Percentiles rank a stretch among this genome's conserved stretches.
Evolutionary conservation across 2,888 invertebrate genomes (phyloP).

Genomic region (Xiphydria camelus): DNA sequence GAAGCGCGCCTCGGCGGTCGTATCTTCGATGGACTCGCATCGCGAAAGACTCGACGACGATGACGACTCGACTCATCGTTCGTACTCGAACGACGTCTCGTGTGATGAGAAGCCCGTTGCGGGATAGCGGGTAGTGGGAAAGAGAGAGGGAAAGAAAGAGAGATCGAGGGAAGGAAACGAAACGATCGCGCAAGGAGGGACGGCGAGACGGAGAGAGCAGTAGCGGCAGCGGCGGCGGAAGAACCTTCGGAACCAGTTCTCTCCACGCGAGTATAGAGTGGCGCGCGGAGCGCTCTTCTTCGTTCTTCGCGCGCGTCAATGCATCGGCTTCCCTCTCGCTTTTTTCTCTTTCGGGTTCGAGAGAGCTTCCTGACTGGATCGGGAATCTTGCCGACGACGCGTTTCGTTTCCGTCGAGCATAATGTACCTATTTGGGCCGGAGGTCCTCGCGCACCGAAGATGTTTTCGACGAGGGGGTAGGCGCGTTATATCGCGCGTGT

Average conservation of each 20-base stretch:
- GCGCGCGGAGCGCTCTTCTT: conserved; percentile 21
- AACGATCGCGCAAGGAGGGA: background rate
- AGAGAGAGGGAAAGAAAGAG: background rate
- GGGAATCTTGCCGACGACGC: too few species aligned
- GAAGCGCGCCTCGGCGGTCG: too few species aligned
- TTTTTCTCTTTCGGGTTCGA: too few species aligned
- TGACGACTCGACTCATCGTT: too few species aligned
- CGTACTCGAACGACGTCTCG: background rate
- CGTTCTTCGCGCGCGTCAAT: conserved; percentile 12
- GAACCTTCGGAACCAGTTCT: background rate
- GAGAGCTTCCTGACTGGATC: too few species aligned
- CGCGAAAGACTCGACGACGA: too few species aligned
- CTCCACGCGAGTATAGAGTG: conserved; percentile 3
- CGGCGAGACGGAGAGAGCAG: background rate
- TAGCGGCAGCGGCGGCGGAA: background rate
- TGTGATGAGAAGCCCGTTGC: background rate
- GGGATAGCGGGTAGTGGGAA: background rate
- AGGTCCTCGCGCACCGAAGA: too few species aligned
- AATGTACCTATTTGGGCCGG: too few species aligned
- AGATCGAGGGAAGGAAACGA: background rate
- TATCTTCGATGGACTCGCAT: too few species aligned
- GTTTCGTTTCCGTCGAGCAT: too few species aligned
- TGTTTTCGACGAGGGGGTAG: too few species aligned
- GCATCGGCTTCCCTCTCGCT: conserved; percentile 14
- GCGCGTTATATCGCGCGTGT: too few species aligned